phyloP scores from a whole-genome alignment of 53 echinoderm and acorn worm species.

The Holothuria scabra region DNA sequence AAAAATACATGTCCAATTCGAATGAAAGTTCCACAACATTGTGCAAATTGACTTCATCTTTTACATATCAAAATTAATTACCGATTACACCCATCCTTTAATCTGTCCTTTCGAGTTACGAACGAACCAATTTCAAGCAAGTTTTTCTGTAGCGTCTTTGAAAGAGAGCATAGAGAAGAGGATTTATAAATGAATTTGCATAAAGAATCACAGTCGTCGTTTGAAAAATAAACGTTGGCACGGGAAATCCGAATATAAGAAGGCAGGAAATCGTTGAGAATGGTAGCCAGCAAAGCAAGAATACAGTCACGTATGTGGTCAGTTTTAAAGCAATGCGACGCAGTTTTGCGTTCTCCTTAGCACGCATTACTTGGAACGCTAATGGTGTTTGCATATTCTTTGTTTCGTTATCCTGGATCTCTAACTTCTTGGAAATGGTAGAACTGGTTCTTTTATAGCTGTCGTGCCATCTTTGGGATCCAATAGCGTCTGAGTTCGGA shows the following conservation, averaged over 20 bases:
- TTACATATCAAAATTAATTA: too few relatives aligned
- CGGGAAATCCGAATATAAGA: not conserved
- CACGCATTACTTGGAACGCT: not conserved
- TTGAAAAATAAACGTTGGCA: not conserved
- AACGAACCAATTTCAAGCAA: not conserved
- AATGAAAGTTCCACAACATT: too few relatives aligned
- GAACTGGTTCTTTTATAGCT: too few relatives aligned
- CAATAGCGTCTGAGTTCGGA: too few relatives aligned
- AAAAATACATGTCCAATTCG: too few relatives aligned
- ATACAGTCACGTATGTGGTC: not conserved
- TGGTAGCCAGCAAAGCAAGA: conserved; percentile 29
- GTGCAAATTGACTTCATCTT: too few relatives aligned
- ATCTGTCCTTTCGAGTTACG: too few relatives aligned
- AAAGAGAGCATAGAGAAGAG: not conserved
- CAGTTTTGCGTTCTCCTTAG: not conserved
- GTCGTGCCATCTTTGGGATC: too few relatives aligned
- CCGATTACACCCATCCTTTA: too few relatives aligned
- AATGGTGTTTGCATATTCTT: too few relatives aligned
- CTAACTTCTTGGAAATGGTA: too few relatives aligned
- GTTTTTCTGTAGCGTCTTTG: not conserved
- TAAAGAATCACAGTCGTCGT: not conserved
- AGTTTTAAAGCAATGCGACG: conserved; percentile 2
- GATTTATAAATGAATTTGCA: not conserved
- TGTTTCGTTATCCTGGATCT: too few relatives aligned
- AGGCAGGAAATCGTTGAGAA: not conserved